Percentiles rank a stretch among this genome's conserved stretches.
phyloP scores from a whole-genome alignment of 2,888 invertebrate genomes.

The Pasiphila rectangulata region DNA sequence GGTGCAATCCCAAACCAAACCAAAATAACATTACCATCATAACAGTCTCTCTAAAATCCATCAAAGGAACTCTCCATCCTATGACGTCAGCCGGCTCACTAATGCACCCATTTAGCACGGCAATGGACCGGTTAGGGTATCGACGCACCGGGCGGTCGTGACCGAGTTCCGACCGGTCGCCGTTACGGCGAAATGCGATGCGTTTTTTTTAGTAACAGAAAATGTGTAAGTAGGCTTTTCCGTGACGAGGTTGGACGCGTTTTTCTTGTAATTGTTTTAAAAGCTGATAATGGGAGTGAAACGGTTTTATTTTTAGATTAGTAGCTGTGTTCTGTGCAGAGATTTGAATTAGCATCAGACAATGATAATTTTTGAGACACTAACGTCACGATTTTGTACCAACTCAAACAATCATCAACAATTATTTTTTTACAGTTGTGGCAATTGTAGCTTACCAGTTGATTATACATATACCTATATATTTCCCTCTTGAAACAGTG shows the following conservation, averaged over 20 bases:
- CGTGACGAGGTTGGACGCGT: slow-evolving; percentile 17
- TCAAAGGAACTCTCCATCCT: slow-evolving; percentile 20
- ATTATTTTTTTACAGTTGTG: too few species aligned
- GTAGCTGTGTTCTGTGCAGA: too few species aligned
- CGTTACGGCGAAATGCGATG: slow-evolving; percentile 36
- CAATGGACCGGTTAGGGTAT: slow-evolving; percentile 37
- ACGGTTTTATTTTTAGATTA: neutral
- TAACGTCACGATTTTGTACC: too few species aligned
- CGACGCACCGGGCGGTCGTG: slow-evolving; percentile 38
- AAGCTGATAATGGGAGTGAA: slow-evolving; percentile 6
- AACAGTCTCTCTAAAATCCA: slow-evolving; percentile 4
- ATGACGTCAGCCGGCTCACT: slow-evolving; percentile 47
- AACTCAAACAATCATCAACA: too few species aligned
- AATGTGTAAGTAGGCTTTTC: slow-evolving; percentile 22
- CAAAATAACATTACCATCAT: too few species aligned
- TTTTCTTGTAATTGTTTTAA: slow-evolving; percentile 14
- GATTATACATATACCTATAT: too few species aligned
- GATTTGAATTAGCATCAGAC: too few species aligned
- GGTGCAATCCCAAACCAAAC: too few species aligned
- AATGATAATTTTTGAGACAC: slow-evolving; percentile 1
- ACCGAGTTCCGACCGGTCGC: slow-evolving; percentile 32
- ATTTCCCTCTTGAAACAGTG: neutral
- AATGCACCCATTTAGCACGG: slow-evolving; percentile 51
- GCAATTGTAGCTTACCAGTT: too few species aligned
- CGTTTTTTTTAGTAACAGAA: slow-evolving; percentile 24